A percentile compares a stretch with the other conserved stretches of the same genome.
Conservation (phyloP, 2,113 vertebrate species). For the Falco punctatus region DNA sequence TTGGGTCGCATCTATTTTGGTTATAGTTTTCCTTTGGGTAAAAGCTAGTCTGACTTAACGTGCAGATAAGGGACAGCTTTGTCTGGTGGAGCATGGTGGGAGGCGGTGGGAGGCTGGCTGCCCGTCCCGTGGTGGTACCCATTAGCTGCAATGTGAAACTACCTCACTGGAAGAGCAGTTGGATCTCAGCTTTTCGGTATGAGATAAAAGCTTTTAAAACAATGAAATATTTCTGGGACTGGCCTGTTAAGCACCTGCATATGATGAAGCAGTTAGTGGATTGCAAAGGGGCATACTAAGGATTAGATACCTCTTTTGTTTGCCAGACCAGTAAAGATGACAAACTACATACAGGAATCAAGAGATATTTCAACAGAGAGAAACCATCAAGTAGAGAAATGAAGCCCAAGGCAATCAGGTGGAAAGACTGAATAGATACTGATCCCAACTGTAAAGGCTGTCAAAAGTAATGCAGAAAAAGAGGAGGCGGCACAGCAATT, state of each 20-base stretch:
- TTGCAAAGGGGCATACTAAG: neutral
- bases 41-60: neutral
- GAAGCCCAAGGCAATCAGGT: neutral
- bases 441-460: neutral
- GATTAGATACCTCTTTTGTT: neutral
- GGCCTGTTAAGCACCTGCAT: neutral
- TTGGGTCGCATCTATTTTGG: neutral
- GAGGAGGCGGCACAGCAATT: neutral
- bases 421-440: neutral
- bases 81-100: neutral
- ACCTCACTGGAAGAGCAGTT: neutral
- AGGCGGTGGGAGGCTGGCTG: rapidly evolving
- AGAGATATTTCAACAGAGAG: neutral
- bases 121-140: too few relatives aligned
- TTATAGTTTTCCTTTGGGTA: neutral
- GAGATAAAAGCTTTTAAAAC: neutral
- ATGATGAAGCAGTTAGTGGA: neutral
- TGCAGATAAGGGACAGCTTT: neutral
- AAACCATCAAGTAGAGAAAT: neutral
- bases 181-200: neutral
- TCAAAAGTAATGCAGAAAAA: neutral
- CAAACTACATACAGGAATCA: neutral
- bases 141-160: neutral
- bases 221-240: neutral
- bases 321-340: neutral